Conservation (phyloP, 2,797 vertebrate genomes). For the Pangasius djambal region DNA sequence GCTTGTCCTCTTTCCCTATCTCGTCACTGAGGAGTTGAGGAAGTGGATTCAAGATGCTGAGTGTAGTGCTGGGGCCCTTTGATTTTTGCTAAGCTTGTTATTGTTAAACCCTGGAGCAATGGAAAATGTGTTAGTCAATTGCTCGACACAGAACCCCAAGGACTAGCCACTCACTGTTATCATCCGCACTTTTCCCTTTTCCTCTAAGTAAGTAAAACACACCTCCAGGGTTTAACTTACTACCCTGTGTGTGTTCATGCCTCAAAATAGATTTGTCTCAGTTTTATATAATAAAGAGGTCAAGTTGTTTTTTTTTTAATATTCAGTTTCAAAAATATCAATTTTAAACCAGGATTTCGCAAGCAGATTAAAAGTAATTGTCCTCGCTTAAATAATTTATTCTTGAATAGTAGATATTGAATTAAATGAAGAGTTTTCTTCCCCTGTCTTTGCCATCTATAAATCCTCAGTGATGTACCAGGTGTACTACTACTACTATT, state of each 20-base stretch:
- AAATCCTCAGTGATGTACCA: neutral
- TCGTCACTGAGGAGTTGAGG: neutral
- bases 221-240: neutral
- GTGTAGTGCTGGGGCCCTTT: neutral
- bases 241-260: neutral
- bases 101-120: constrained; percentile 2
- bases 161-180: neutral
- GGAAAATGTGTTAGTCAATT: constrained; percentile 9
- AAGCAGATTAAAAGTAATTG: neutral
- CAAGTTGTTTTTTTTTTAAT: neutral
- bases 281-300: neutral
- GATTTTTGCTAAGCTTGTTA: constrained; percentile 9
- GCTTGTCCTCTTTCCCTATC: neutral
- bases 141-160: neutral
- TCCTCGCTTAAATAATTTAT: neutral
- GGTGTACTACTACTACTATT: neutral
- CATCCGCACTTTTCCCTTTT: neutral
- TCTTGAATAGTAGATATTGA: neutral
- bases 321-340: neutral
- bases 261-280: neutral
- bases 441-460: neutral
- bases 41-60: constrained; percentile 11
- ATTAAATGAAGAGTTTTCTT: neutral
- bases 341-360: neutral
- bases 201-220: neutral